These are phyloP conservation scores for Apogon talboti DNA, from an alignment of 2,797 vertebrate species.

Conservation along the genomic window DNA sequence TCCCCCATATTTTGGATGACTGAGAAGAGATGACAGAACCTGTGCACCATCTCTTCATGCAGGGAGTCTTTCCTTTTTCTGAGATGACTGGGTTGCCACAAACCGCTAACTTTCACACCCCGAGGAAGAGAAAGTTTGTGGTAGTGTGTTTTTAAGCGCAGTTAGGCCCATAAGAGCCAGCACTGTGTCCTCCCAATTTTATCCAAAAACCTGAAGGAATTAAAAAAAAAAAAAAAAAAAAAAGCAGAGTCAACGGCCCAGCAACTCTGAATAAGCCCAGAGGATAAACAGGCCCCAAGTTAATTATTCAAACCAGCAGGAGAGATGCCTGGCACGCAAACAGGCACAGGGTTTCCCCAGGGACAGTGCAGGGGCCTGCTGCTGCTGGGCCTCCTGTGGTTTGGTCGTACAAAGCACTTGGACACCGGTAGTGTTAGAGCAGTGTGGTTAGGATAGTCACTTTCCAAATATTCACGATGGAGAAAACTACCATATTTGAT, in stretches of 20 bases:
- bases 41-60: conserved; percentile 35
- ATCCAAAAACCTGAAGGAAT: conserved; percentile 47
- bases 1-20: conserved; percentile 60
- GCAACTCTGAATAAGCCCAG: conserved; percentile 66
- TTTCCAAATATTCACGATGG: background rate
- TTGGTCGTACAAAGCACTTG: conserved; percentile 41
- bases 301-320: conserved; percentile 74
- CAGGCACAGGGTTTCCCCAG: conserved; percentile 66
- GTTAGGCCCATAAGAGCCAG: conserved; percentile 20
- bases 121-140: conserved; percentile 65
- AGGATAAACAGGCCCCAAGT: conserved; percentile 72
- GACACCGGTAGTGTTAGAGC: background rate
- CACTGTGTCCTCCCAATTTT: conserved; percentile 8
- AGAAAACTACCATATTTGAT: too few relatives aligned
- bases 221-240: conserved; percentile 31
- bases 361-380: conserved; percentile 49
- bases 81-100: conserved; percentile 59
- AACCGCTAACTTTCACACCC: conserved; percentile 71
- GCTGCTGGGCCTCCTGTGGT: conserved; percentile 38
- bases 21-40: conserved; percentile 52
- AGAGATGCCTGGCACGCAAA: conserved; percentile 63
- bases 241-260: conserved; percentile 60
- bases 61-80: conserved; percentile 30
- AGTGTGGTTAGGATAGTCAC: conserved; percentile 1
- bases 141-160: conserved; percentile 6